Conservation (phyloP, 2,888 invertebrate genomes). For the Melanchra persicariae region DNA sequence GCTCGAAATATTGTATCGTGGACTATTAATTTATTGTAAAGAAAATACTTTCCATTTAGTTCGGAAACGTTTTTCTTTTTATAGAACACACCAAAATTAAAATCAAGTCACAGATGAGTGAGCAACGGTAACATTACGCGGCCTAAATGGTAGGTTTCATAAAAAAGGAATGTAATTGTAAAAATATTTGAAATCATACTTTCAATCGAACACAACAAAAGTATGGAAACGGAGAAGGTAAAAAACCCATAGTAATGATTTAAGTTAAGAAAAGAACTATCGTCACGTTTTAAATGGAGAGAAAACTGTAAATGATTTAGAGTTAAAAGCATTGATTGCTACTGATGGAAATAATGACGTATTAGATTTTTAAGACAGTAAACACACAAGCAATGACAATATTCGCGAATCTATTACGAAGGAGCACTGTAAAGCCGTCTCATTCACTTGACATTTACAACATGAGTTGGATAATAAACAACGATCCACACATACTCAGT, state of each 20-base stretch:
- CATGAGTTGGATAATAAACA: slow-evolving; percentile 32
- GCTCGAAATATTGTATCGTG: slow-evolving; percentile 5
- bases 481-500: slow-evolving; percentile 28
- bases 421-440: slow-evolving; percentile 3
- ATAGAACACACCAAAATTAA: slow-evolving; percentile 32
- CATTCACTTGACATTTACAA: slow-evolving; percentile 42
- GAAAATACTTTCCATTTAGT: slow-evolving; percentile 28
- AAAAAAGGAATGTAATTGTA: slow-evolving; percentile 47
- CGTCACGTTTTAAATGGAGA: slow-evolving; percentile 55
- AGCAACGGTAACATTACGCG: slow-evolving; percentile 48
- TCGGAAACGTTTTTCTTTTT: slow-evolving; percentile 4
- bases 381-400: slow-evolving; percentile 11
- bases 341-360: slow-evolving; percentile 4
- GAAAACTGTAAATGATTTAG: slow-evolving; percentile 35
- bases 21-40: slow-evolving; percentile 10
- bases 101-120: slow-evolving; percentile 55
- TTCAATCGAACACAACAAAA: slow-evolving; percentile 51
- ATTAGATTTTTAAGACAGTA: slow-evolving; percentile 6
- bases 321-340: slow-evolving; percentile 18
- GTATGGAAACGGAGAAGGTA: slow-evolving; percentile 36
- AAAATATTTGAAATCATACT: slow-evolving; percentile 52
- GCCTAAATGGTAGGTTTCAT: slow-evolving; percentile 18
- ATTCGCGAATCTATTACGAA: neutral
- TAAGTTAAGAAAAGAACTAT: slow-evolving; percentile 38
- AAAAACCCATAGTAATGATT: slow-evolving; percentile 37